Percentiles rank a stretch among this genome's conserved stretches.
These are phyloP conservation scores for Synanthedon formicaeformis DNA, from an alignment of 2,888 invertebrate species.

Conservation along the genomic window DNA sequence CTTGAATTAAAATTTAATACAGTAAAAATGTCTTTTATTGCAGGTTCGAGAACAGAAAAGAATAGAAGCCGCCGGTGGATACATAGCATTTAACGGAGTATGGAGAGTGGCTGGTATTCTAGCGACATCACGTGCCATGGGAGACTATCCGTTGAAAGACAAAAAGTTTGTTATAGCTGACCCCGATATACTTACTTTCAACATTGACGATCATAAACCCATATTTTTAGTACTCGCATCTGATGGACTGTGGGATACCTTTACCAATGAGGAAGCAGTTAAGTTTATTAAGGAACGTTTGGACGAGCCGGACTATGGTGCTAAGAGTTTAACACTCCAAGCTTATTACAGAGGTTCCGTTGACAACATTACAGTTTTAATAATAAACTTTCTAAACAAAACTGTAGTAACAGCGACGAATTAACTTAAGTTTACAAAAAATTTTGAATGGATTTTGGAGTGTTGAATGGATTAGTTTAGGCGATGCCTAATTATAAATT, in stretches of 20 bases:
- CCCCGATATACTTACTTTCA: constrained; percentile 93
- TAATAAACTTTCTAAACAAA: constrained; percentile 81
- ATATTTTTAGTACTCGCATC: constrained; percentile 93
- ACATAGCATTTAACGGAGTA: constrained; percentile 94
- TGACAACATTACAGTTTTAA: constrained; percentile 95
- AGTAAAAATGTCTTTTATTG: too few relatives aligned
- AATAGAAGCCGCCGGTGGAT: constrained; percentile 95
- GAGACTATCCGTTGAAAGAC: constrained; percentile 95
- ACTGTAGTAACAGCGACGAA: background rate
- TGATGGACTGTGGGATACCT: constrained; percentile 97
- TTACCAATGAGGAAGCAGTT: constrained; percentile 94
- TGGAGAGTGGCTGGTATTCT: constrained; percentile 96
- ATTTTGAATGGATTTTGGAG: too few relatives aligned
- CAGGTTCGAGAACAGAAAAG: constrained; percentile 89
- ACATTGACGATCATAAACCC: constrained; percentile 86
- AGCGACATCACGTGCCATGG: constrained; percentile 93
- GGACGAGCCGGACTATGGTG: constrained; percentile 88
- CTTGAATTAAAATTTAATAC: background rate
- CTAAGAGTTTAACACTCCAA: constrained; percentile 90
- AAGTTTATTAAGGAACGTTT: constrained; percentile 87
- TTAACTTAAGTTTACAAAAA: background rate
- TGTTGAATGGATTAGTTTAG: constrained; percentile 6
- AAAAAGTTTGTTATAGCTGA: constrained; percentile 94
- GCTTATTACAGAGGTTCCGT: constrained; percentile 92
- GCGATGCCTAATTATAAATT: constrained; percentile 5